Percentiles rank a stretch among this genome's conserved stretches.
Evolutionary conservation across 2,888 invertebrate genomes (phyloP).

Genomic region (Xanthia togata): DNA sequence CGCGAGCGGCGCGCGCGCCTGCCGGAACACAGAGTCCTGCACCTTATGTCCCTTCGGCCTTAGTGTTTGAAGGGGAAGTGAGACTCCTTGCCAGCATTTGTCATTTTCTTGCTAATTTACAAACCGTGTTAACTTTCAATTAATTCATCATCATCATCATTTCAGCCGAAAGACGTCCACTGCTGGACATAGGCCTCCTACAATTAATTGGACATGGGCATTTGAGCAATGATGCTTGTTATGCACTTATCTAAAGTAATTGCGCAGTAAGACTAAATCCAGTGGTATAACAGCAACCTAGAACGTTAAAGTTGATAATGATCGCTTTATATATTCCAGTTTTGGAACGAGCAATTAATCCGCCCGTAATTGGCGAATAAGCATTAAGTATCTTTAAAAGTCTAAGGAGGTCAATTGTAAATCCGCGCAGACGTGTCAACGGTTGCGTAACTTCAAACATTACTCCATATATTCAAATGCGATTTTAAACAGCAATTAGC

Average conservation of each 20-base stretch:
- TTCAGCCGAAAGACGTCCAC: neutral
- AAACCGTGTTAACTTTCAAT: conserved; percentile 10
- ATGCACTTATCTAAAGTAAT: conserved; percentile 3
- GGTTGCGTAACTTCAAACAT: conserved; percentile 44
- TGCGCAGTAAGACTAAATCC: neutral
- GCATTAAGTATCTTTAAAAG: conserved; percentile 19
- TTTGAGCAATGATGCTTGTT: neutral
- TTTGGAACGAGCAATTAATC: conserved; percentile 15
- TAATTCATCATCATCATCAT: neutral
- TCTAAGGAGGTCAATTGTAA: conserved; percentile 34
- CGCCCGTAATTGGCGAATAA: conserved; percentile 24
- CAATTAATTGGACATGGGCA: neutral
- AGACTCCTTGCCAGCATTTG: conserved; percentile 42
- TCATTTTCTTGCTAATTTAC: conserved; percentile 17
- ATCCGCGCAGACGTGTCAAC: conserved; percentile 14
- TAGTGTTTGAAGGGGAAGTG: conserved; percentile 70
- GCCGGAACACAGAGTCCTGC: conserved; percentile 70
- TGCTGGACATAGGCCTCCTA: neutral
- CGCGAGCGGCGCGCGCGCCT: conserved; percentile 49
- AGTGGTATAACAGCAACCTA: conserved; percentile 8
- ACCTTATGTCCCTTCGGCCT: conserved; percentile 69
- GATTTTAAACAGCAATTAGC: conserved; percentile 60
- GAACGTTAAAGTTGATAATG: conserved; percentile 24
- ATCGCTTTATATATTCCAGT: conserved; percentile 19
- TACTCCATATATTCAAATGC: conserved; percentile 50